Percentiles rank a stretch among this genome's conserved stretches.
These are phyloP conservation scores for Antechinus stuartii DNA, from an alignment of 2,113 vertebrate species.

Conservation along the genomic window DNA sequence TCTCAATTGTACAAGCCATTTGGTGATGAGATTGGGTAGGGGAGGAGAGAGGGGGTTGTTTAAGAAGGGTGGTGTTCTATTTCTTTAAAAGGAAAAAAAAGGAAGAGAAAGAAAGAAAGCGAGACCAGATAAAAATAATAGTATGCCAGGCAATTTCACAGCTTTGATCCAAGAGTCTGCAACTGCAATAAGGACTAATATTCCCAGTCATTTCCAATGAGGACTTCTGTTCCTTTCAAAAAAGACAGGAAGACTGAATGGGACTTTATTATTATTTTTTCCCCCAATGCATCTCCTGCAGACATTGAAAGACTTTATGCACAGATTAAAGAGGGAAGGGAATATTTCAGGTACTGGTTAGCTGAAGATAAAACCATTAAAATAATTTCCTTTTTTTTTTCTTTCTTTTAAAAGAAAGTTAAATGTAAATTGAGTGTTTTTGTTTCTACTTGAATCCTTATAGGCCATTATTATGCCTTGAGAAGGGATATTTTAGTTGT, in stretches of 20 bases:
- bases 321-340: neutral
- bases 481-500: conserved; percentile 69
- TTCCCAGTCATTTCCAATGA: conserved; percentile 57
- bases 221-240: conserved; percentile 63
- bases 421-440: conserved; percentile 65
- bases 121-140: conserved; percentile 36
- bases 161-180: conserved; percentile 76
- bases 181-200: conserved; percentile 75
- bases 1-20: conserved; percentile 81
- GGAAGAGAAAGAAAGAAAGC: conserved; percentile 14
- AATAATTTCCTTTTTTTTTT: conserved; percentile 50
- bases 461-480: conserved; percentile 48
- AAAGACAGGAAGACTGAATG: conserved; percentile 63
- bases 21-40: conserved; percentile 66
- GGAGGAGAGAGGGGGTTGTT: conserved; percentile 47
- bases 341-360: conserved; percentile 43
- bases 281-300: conserved; percentile 34
- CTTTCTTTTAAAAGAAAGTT: conserved; percentile 75
- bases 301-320: conserved; percentile 56
- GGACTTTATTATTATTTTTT: conserved; percentile 29
- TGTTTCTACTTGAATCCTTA: conserved; percentile 57
- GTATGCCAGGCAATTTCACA: conserved; percentile 77
- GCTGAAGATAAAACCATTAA: conserved; percentile 54
- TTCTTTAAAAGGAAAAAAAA: conserved; percentile 68
- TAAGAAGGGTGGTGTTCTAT: conserved; percentile 64